Conservation (phyloP, 2,888 invertebrate genomes). For the Petrolisthes manimaculis region DNA sequence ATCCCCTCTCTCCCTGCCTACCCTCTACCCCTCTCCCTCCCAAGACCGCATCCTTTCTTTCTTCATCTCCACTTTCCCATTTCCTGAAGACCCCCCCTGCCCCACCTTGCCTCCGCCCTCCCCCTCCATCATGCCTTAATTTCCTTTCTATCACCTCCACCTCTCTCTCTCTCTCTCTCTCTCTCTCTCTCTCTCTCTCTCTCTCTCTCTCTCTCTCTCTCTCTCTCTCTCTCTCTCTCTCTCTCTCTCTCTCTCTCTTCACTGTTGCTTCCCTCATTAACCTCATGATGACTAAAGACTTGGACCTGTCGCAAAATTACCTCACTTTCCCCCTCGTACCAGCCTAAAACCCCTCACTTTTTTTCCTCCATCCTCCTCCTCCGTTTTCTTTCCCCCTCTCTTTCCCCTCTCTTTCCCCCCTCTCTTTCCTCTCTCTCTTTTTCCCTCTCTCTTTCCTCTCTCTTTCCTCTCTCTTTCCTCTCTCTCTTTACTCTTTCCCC, state of each 20-base stretch:
- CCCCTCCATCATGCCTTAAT: background rate
- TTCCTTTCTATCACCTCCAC: background rate
- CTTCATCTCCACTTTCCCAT: background rate
- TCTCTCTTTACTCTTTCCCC: background rate
- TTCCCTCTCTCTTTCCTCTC: background rate
- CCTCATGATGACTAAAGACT: background rate
- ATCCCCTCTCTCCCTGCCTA: background rate
- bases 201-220: constrained; percentile 3
- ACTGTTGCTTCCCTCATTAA: constrained; percentile 1
- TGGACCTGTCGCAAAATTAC: background rate
- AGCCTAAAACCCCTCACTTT: background rate
- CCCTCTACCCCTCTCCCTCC: background rate
- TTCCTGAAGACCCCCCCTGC: background rate
- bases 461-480: background rate
- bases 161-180: background rate
- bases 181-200: constrained; percentile 13
- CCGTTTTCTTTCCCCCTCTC: background rate
- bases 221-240: constrained; percentile 15
- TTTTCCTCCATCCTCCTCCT: background rate
- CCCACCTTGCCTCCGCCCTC: background rate
- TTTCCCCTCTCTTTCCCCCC: background rate
- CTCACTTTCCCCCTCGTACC: background rate
- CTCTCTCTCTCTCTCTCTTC: constrained; percentile 11
- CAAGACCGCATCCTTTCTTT: background rate
- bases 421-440: background rate